Base-by-base conservation (phyloP, 2,888 invertebrate genomes). In the Pediacus dermestoides region DNA sequence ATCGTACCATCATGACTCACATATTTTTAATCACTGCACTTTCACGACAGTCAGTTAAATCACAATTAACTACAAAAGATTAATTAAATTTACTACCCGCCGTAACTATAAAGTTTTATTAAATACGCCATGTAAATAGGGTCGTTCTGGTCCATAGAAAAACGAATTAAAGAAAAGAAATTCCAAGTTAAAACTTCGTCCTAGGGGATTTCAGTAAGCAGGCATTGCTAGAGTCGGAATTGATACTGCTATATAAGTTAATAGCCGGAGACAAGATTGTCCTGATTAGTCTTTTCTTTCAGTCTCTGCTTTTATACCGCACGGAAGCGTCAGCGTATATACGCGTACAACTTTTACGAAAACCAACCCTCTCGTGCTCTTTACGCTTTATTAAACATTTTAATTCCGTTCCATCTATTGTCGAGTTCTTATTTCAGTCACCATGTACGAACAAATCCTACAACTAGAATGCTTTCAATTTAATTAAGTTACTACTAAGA, bases 191-290 rank as follows among this genome's bases (percentile, higher is more conserved):
- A 56, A 60, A 57, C 53, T 56, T 42, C 48, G 47, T 58, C 58
- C 53, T 49, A 40, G 43, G 51, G 51, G 52, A 57, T 59, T 52
- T 57, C 48, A 44, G 54, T 44, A 51, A 52, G 57, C 49, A 52
- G 47, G 42, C 43, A 45, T 34, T 45, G 52, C 52, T 42, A 50
- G 57, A 57, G 54, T 57, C 55, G 60, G 64, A 68, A 69, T 68
- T 69, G 69, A 68, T 69, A 68, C 67, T 60, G 67, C 66, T 64
- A 67, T 68, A 67, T 66, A 69, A 69, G 67, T 68, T 69, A 68
- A 69, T 68, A 67, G 69, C 64, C 64, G 64, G 61, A 64, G 65
- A 64, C 66, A 67, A 66, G 66, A 66, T 67, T 66, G 65, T 66
- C 61, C 63, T 67, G 67, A 68, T 68, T 68, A 67, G 66, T 55